Base-by-base conservation (phyloP, 2,888 invertebrate species). In the Julus scandinavius region DNA sequence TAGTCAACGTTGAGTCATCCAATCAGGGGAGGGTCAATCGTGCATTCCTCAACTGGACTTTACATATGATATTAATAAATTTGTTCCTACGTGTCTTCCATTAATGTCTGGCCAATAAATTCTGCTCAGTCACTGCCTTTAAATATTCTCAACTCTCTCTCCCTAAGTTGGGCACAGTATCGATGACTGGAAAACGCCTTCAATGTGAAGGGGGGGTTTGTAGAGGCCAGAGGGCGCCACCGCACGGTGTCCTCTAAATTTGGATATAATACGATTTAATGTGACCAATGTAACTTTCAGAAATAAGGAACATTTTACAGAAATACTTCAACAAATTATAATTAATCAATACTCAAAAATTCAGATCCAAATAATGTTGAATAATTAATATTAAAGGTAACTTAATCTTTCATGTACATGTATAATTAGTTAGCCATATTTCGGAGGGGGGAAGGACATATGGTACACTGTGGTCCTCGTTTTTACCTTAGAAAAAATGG, bases 31-130 rank as follows among this genome's bases (percentile, higher is more conserved):
- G 80, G 80, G 80, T 80, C 80, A 80, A 13, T 80, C 80, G 4
- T 15, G 38, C 80, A 80, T 80, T 80, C 80, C 38, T 20, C 29
- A 11, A 38, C 80, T 3, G 11, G 80, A 80, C 80, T 80, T 80
- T 80, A 80, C 80, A 80, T 80, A 80, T 29, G 80, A 80, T 80
- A 80, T 80, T 80, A 38, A 38, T 80, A 80, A 38, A 80, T 20
- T 80, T 11, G 38, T 11, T 20, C 72, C 29, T 72, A 72, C 72
- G 72, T 72, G 72, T 72, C 72, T 72, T 72, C 20, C 38, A 80
- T 80, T 80, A 80, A 80, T 38, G 38, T 80, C 38, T 38, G 80
- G 80, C 38, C 7, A 80, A 38, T 80, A 20, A 80, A 80, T 80
- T 80, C 11, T 38, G 80, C 80, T 13, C 13, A 80, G 80, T 80